These are phyloP conservation scores for Drosophila albomicans DNA, from an alignment of 1,140 invertebrate genomes.

Conservation along the genomic window DNA sequence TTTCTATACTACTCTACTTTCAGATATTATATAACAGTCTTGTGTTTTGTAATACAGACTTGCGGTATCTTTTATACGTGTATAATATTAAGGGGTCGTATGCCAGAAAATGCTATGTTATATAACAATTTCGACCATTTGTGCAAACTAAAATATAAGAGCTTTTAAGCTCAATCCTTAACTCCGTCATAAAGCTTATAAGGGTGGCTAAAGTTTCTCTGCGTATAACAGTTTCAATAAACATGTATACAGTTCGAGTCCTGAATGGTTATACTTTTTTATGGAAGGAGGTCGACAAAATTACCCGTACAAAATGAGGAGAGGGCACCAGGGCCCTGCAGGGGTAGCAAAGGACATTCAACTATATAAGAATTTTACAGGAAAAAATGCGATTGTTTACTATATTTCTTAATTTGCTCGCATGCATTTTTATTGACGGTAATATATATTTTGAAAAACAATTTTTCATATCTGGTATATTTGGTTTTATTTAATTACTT, in stretches of 20 bases:
- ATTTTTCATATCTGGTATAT: conserved; percentile 9
- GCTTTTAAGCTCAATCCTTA: neutral
- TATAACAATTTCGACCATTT: neutral
- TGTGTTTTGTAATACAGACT: neutral
- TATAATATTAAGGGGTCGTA: no score
- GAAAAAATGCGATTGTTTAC: neutral
- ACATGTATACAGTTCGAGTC: neutral
- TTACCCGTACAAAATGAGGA: neutral
- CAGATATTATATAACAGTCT: neutral
- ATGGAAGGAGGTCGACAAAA: neutral
- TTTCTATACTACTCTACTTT: no score
- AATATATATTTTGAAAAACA: conserved; percentile 32
- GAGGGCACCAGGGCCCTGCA: no score
- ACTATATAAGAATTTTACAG: neutral
- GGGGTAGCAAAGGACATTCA: conserved; percentile 1
- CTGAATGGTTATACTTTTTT: neutral
- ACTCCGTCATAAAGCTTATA: no score
- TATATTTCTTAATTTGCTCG: conserved; percentile 24
- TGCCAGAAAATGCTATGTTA: no score
- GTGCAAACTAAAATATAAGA: neutral
- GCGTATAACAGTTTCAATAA: neutral
- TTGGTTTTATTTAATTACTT: conserved; percentile 19
- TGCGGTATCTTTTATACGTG: no score
- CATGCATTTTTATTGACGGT: conserved; percentile 46
- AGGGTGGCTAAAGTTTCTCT: no score